Conservation (phyloP, 2,113 vertebrate species). For the Tautogolabrus adspersus region DNA sequence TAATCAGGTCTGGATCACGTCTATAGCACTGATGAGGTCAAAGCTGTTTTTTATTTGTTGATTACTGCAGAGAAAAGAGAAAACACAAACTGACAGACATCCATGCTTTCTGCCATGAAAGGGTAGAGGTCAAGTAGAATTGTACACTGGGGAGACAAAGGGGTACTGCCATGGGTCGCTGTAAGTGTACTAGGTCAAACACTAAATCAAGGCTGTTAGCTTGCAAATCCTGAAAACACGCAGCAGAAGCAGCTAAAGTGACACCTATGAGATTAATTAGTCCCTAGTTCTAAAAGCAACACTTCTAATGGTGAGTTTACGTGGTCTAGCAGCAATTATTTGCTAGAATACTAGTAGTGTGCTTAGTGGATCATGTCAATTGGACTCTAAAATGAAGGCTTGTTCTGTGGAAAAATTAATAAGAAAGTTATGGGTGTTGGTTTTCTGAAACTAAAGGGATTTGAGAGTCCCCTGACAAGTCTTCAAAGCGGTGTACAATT, state of each 20-base stretch:
- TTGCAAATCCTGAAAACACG: slow-evolving; percentile 19
- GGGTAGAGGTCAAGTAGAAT: not conserved
- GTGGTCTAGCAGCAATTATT: slow-evolving; percentile 60
- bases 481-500: slow-evolving; percentile 35
- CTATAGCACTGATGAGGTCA: not conserved
- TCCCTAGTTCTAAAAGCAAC: slow-evolving; percentile 32
- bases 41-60: not conserved
- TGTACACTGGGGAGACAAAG: not conserved
- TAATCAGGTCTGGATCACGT: not conserved
- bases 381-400: slow-evolving; percentile 38
- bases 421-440: slow-evolving; percentile 38
- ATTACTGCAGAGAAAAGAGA: not conserved
- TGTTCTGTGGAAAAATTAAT: slow-evolving; percentile 22
- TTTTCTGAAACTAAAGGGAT: slow-evolving; percentile 61
- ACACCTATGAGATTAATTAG: slow-evolving; percentile 65
- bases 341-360: slow-evolving; percentile 34
- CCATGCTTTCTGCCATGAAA: not conserved
- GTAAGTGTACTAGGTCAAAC: slow-evolving; percentile 11
- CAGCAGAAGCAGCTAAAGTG: slow-evolving; percentile 28
- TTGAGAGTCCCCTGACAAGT: slow-evolving; percentile 40
- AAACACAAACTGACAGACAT: not conserved
- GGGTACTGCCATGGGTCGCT: not conserved
- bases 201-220: slow-evolving; percentile 14
- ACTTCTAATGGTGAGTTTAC: slow-evolving; percentile 29
- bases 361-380: slow-evolving; percentile 38